Conservation (phyloP, 1,140 invertebrate species). For the Campoletis sonorensis region DNA sequence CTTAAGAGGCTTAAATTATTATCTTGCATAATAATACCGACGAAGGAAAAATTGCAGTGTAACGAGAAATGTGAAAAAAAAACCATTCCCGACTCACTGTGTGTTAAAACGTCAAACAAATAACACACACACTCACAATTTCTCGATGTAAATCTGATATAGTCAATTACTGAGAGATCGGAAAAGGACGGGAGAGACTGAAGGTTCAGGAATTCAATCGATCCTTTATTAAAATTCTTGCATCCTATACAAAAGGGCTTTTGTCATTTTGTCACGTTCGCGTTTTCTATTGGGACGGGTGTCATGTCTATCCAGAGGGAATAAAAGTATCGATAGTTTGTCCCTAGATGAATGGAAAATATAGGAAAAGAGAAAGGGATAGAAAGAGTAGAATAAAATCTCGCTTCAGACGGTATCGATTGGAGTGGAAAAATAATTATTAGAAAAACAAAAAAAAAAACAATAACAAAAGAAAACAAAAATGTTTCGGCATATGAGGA, state of each 20-base stretch:
- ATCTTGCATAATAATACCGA: no score
- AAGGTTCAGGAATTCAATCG: background rate
- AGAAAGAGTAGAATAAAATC: background rate
- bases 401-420: conserved; percentile 9
- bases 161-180: background rate
- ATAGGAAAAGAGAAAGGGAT: background rate
- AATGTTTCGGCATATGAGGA: background rate
- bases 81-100: no score
- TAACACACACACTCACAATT: no score
- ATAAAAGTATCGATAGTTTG: conserved; percentile 12
- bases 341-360: background rate
- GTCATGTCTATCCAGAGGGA: background rate
- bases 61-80: no score
- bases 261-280: conserved; percentile 26
- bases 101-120: background rate
- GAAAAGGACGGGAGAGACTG: background rate
- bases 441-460: no score
- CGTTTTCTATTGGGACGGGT: background rate
- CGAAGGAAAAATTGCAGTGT: no score
- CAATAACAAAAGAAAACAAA: background rate
- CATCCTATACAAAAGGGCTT: background rate
- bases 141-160: conserved; percentile 9
- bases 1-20: no score
- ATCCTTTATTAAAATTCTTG: conserved; percentile 1
- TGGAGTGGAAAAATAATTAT: background rate